Evolutionary conservation across 2,797 vertebrate species (phyloP), one percentile per base, ranked within the genome.

Genomic region (Gallirallus australis): DNA sequence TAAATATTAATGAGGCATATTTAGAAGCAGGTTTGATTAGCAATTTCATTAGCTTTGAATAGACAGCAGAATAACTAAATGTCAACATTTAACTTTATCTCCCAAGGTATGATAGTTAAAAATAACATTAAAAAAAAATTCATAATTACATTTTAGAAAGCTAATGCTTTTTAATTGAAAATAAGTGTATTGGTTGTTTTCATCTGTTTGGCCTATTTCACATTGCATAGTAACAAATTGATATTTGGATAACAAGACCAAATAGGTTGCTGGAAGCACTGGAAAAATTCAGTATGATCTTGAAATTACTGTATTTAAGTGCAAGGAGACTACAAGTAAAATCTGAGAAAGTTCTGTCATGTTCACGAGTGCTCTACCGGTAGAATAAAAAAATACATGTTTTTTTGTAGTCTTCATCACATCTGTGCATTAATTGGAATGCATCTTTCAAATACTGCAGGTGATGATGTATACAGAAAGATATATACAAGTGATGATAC

Each of bases 11-110:
- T 35, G 12, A 47, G 69, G 59, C 39, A 9, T 86, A 23, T 64
- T 95, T 86, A 93, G 81, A 77, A 89, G 24, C 37, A 54, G 37
- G 57, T 93, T 92, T 96, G 93, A 88, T 92, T 85, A 95, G 82
- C 48, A 69, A 70, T 91, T 93, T 95, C 70, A 79, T 87, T 83
- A 81, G 52, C 61, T 93, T 53, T 76, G 73, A 86, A 18, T 53
- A 93, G 89, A 79, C 54, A 91, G 60, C 47, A 92, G 65, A 93
- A 60, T 30, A 93, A 63, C 60, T 90, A 60, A 91, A 80, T 95
- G 86, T 86, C 81, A 91, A 64, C 59, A 76, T 88, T 95, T 87
- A 91, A 79, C 75, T 94, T 96, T 90, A 57, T 86, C 48, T 94
- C 71, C 42, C 48, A 80, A 93, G 64, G 31, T 66, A 61, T 84